Evolutionary conservation across 1,140 invertebrate species (phyloP), one percentile per base, ranked within the genome.

Genomic region (Gonatopus flavifemur): DNA sequence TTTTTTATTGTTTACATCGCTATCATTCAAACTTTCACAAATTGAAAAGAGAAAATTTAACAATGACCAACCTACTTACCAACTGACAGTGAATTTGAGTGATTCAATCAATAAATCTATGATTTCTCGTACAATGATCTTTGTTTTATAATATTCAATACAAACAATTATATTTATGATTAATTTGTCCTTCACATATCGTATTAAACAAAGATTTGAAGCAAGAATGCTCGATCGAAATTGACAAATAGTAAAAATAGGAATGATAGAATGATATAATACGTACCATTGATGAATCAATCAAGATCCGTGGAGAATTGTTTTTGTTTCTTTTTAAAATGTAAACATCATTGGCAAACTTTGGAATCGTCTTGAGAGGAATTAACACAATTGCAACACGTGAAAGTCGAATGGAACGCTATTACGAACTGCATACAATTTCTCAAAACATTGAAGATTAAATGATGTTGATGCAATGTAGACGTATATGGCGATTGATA

Each of bases 201-300:
- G 28, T 10, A n/a, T 25, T 21, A 21, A n/a, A 10, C 32, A 10
- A 24, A n/a, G n/a, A 15, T 28, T 30, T 8, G 5, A 3, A 16
- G 12, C 24, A 16, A 15, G 5, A 32, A 10, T 32, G 9, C 13
- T 24, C 28, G 19, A 13, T n/a, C 20, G 24, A 22, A 21, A 44
- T 40, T 52, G 52, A 47, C 18, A 39, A 15, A n/a, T 7, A 22
- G 32, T 31, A 8, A 18, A 25, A 21, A 28, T 25, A 8, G 9
- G 31, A 16, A 2, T 9, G 18, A 31, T 32, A 16, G 10, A 33
- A 32, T 15, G 50, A 25, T 7, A 12, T 12, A 37, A 33, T 53
- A 42, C 56, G 25, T 44, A 60, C 58, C 58, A 60, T 60, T 42
- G 35, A 53, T 49, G 20, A 50, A 10, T 41, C 21, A 31, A 24